These are phyloP conservation scores for Acanthurus lineatus DNA, from an alignment of 2,797 vertebrate genomes.

Conservation along the genomic window DNA sequence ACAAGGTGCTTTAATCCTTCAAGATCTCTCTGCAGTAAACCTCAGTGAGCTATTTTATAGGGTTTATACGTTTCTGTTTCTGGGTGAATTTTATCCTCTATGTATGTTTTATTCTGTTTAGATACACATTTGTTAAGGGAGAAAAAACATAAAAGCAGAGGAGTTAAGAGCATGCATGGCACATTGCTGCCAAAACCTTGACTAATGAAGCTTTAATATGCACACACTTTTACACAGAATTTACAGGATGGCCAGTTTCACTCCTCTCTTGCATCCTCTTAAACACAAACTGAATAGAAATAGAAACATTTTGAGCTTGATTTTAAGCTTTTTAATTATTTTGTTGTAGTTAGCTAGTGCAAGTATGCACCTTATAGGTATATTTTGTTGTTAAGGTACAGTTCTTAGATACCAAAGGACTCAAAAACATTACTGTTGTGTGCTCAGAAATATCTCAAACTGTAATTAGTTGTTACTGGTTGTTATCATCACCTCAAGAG, in stretches of 20 bases:
- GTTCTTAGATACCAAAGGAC: too few species aligned
- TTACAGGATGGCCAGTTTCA: slow-evolving; percentile 59
- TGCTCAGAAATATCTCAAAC: too few species aligned
- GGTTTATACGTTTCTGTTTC: too few species aligned
- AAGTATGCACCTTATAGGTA: not conserved
- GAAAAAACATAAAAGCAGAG: slow-evolving; percentile 36
- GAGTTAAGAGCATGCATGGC: slow-evolving; percentile 24
- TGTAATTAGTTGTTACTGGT: too few species aligned
- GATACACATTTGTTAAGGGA: slow-evolving; percentile 10
- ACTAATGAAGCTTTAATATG: slow-evolving; percentile 81
- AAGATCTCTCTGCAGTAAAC: too few species aligned
- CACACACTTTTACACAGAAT: slow-evolving; percentile 74
- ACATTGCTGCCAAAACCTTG: slow-evolving; percentile 66
- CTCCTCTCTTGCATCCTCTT: slow-evolving; percentile 34
- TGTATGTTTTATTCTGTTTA: slow-evolving; percentile 30
- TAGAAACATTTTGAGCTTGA: slow-evolving; percentile 4
- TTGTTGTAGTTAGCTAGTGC: not conserved
- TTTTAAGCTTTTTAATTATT: not conserved
- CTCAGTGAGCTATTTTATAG: too few species aligned
- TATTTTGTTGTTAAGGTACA: not conserved
- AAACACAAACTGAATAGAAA: slow-evolving; percentile 13
- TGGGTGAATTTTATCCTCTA: not conserved
- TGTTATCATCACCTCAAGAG: not conserved
- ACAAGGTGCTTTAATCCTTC: not conserved
- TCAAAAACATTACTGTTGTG: too few species aligned